Evolutionary conservation across 2,888 invertebrate genomes (phyloP), one percentile per base, ranked within the genome.

Genomic region (Lordiphosa fenestrarum): DNA sequence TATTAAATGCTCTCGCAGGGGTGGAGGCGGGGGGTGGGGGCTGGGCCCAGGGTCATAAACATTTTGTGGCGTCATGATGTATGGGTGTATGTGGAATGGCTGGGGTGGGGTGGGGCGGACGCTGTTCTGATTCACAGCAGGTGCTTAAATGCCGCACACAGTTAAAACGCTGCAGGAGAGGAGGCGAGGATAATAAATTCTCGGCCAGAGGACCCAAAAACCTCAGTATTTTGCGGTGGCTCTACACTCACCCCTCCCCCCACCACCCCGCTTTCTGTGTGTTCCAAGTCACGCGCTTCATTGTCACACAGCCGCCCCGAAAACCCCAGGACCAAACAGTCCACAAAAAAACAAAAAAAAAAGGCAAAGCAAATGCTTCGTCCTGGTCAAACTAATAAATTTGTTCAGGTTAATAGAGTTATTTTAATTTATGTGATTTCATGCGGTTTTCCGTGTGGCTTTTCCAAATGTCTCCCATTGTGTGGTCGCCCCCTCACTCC

Each of bases 331-430:
- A 13, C 33, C 19, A 9, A 15, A 9, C 44, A 23, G 10, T 21
- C 25, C 7, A 19, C 6, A 25, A 13, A 38, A 38, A 19, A 19
- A 4, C 1, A 1, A 19, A 19, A 30, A 37, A 41, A 42, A 38
- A 21, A 44, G 39, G 25, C 6, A 3, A 19, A 42, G 38, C 40
- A 44, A 48, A 69, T 71, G 63, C 51, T 48, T 51, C 44, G 30
- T 69, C 66, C 71, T 84, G 72, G 69, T 73, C 80, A 84, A 84
- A 85, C 80, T 81, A 86, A 86, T 86, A 86, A 82, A 86, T 86
- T 87, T 84, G 85, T 87, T 87, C 72, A 78, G 85, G 86, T 87
- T 87, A 87, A 86, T 86, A 86, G 85, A 84, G 84, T 74, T 80
- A 86, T 86, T 86, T 86, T 77, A 84, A 82, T 86, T 86, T 86